Conservation (phyloP, 2,113 vertebrate genomes). For the Butastur rufipennis region DNA sequence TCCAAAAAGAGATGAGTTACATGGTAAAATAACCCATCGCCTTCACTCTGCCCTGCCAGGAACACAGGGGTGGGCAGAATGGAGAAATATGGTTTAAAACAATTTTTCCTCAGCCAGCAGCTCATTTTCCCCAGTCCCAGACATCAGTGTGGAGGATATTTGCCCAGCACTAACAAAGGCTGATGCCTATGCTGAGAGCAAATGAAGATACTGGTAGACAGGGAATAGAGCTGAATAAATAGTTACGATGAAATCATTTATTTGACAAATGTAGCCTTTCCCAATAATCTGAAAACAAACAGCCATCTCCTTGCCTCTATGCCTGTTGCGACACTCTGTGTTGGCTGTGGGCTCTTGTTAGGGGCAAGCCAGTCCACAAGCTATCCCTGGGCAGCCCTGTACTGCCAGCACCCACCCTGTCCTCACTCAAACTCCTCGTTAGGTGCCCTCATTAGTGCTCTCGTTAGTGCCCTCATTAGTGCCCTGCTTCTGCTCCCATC, state of each 20-base stretch:
- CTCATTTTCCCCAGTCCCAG: not conserved
- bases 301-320: not conserved
- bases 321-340: accelerated
- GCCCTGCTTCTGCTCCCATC: not conserved
- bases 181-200: not conserved
- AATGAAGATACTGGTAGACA: not conserved
- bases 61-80: too few species aligned
- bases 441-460: not conserved
- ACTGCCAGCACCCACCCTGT: accelerated
- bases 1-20: not conserved
- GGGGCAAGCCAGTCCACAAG: accelerated
- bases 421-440: not conserved
- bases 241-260: not conserved
- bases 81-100: not conserved
- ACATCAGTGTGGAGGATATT: not conserved
- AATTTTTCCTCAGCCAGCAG: not conserved
- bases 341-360: not conserved
- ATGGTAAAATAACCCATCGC: not conserved
- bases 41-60: not conserved
- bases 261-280: not conserved
- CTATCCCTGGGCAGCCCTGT: not conserved
- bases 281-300: not conserved
- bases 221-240: not conserved
- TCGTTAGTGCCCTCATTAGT: not conserved
- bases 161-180: not conserved